Evolutionary conservation across 2,113 vertebrate species (phyloP).

Genomic region (Xiphorhynchus elegans): DNA sequence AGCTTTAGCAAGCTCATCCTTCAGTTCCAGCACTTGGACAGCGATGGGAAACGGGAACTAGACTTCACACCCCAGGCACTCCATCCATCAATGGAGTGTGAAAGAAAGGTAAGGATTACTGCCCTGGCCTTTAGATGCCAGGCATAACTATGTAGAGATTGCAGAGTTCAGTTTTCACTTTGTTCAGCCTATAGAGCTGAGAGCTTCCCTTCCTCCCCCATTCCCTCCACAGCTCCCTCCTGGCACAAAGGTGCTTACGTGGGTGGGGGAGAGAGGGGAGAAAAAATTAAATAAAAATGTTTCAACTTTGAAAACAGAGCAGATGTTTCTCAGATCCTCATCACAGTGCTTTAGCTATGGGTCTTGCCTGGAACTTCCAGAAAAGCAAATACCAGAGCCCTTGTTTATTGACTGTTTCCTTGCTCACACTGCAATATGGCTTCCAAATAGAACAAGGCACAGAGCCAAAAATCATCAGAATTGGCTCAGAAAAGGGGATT

Average conservation of each 20-base stretch:
- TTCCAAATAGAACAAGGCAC: slow-evolving; percentile 33
- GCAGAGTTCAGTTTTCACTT: background rate
- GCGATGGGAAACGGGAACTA: slow-evolving; percentile 21
- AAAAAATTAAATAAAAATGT: background rate
- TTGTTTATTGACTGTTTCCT: slow-evolving; percentile 44
- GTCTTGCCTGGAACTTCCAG: slow-evolving; percentile 10
- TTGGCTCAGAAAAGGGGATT: background rate
- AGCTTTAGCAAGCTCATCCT: background rate
- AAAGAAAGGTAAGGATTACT: slow-evolving; percentile 44
- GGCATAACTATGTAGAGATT: slow-evolving; percentile 20
- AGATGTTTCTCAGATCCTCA: slow-evolving; percentile 50
- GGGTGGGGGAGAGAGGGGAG: background rate
- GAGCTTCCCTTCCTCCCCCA: background rate
- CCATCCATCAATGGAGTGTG: slow-evolving; percentile 46
- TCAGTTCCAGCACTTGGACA: slow-evolving; percentile 55
- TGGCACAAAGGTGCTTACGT: background rate
- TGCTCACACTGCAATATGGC: slow-evolving; percentile 17
- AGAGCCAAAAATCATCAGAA: slow-evolving; percentile 21
- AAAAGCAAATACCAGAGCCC: slow-evolving; percentile 28
- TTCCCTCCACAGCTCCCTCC: background rate
- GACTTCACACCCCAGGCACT: slow-evolving; percentile 12
- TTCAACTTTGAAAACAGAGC: slow-evolving; percentile 44
- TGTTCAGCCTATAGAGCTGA: background rate
- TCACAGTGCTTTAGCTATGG: background rate
- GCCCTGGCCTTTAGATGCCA: slow-evolving; percentile 3